Evolutionary conservation across 2,113 vertebrate species (phyloP).

Genomic region (Cariama cristata): DNA sequence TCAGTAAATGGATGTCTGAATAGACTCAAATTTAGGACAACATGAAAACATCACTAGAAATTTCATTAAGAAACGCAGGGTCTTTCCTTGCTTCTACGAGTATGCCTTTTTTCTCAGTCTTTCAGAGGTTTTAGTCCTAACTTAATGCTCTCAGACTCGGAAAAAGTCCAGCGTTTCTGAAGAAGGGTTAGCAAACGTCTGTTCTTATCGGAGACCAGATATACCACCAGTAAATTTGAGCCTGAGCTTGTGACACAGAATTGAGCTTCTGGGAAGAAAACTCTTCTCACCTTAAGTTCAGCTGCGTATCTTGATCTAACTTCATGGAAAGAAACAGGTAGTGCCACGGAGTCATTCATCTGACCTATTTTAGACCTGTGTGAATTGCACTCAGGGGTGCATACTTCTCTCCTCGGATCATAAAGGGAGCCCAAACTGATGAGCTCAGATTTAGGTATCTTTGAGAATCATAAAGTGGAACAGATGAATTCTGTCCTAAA

Average conservation of each 20-base stretch:
- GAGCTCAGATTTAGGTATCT: neutral
- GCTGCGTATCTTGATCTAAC: neutral
- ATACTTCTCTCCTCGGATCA: neutral
- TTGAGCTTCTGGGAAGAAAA: neutral
- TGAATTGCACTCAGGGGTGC: neutral
- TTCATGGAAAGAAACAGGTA: neutral
- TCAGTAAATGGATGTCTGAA: neutral
- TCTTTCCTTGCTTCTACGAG: neutral
- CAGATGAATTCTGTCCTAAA: neutral
- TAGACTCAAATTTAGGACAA: neutral
- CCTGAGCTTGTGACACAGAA: neutral
- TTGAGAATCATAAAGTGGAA: neutral
- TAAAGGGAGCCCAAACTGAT: neutral
- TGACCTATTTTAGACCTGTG: neutral
- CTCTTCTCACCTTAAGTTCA: neutral
- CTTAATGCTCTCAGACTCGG: neutral
- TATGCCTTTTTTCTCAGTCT: neutral
- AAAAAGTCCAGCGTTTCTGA: neutral
- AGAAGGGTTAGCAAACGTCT: neutral
- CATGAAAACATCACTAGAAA: neutral
- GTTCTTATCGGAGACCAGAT: neutral
- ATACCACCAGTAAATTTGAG: neutral
- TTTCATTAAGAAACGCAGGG: neutral
- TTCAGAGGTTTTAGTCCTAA: neutral
- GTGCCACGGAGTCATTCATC: fast-evolving